Conservation (phyloP, 2,888 invertebrate species). For the Andrena flavipes region DNA sequence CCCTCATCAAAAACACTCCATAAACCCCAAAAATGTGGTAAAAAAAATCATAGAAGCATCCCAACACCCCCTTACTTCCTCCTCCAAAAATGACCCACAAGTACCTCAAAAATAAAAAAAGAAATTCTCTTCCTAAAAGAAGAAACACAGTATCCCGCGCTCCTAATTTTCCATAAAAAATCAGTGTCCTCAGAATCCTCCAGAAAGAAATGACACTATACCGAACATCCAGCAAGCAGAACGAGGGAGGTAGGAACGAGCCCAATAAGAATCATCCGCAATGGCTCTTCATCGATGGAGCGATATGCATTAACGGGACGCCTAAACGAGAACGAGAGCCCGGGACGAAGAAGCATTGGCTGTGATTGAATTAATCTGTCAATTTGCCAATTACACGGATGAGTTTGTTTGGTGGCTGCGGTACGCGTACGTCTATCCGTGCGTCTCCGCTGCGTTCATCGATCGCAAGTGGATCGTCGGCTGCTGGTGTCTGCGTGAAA, state of each 20-base stretch:
- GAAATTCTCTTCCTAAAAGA: no score
- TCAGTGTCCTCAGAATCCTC: no score
- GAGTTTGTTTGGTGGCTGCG: slow-evolving; percentile 83
- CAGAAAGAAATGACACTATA: no score
- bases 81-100: no score
- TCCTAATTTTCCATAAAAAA: no score
- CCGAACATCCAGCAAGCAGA: not conserved
- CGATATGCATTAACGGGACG: slow-evolving; percentile 50
- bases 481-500: slow-evolving; percentile 40
- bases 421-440: slow-evolving; percentile 71
- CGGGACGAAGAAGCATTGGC: slow-evolving; percentile 72
- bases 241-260: not conserved
- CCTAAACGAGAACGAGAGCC: slow-evolving; percentile 55
- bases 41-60: no score
- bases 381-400: slow-evolving; percentile 84
- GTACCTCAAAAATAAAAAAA: no score
- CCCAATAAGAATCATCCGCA: slow-evolving; percentile 23
- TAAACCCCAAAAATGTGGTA: no score
- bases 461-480: slow-evolving; percentile 77
- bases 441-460: slow-evolving; percentile 75
- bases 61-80: no score
- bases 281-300: slow-evolving; percentile 49
- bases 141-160: no score
- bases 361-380: slow-evolving; percentile 84
- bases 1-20: no score